Conservation (phyloP, 2,113 vertebrate species). For the Gavia stellata region DNA sequence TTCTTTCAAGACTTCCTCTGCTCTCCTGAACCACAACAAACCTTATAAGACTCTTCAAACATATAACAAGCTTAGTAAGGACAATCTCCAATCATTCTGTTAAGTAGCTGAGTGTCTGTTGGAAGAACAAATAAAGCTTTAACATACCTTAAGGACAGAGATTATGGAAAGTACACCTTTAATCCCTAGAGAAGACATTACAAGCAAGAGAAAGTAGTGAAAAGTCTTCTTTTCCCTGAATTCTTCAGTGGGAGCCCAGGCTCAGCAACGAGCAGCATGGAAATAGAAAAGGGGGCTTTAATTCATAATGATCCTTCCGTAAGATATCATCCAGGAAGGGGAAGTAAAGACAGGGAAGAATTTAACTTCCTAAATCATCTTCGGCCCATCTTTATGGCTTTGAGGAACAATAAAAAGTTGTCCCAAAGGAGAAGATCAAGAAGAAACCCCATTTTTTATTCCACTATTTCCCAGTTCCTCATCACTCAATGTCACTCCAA, state of each 20-base stretch:
- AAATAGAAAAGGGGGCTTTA: neutral
- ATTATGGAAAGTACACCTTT: neutral
- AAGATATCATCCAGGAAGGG: neutral
- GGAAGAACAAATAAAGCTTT: neutral
- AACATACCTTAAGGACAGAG: neutral
- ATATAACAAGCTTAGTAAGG: neutral
- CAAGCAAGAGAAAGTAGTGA: neutral
- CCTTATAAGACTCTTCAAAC: neutral
- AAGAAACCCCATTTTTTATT: neutral
- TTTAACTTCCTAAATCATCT: neutral
- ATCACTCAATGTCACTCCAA: neutral
- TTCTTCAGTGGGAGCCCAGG: neutral
- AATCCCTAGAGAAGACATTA: neutral
- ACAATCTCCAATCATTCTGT: neutral
- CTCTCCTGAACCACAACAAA: neutral
- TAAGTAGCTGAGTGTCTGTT: neutral
- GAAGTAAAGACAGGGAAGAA: neutral
- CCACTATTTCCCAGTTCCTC: neutral
- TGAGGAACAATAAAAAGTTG: neutral
- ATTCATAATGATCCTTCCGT: neutral
- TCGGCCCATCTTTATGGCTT: neutral
- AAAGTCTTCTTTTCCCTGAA: neutral
- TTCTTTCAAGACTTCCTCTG: neutral
- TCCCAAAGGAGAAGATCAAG: neutral
- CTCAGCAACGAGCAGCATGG: neutral